phyloP scores from a whole-genome alignment of 2,797 vertebrate genomes.

The Botia almorhae region DNA sequence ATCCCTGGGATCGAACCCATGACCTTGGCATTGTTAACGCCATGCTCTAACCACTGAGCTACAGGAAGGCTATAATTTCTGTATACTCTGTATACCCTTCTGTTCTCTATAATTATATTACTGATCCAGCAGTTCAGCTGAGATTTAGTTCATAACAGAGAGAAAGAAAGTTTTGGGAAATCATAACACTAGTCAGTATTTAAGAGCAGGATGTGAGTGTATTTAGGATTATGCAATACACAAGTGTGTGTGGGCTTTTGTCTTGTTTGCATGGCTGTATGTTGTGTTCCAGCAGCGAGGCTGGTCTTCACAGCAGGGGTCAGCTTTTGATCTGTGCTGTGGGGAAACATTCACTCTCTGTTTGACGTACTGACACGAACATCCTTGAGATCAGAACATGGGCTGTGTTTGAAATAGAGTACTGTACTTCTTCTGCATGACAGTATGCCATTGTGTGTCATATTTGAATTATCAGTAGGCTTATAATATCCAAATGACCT shows the following conservation, averaged over 20 bases:
- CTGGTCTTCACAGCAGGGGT: conserved; percentile 35
- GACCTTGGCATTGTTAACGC: too few species aligned
- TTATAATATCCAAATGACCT: not conserved
- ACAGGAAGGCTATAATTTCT: too few species aligned
- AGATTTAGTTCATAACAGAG: conserved; percentile 31
- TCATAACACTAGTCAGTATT: conserved; percentile 3
- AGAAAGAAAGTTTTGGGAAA: not conserved
- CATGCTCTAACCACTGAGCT: too few species aligned
- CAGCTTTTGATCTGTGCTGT: conserved; percentile 48
- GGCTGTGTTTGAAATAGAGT: not conserved
- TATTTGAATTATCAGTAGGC: not conserved
- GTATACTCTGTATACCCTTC: too few species aligned
- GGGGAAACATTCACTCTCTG: conserved; percentile 24
- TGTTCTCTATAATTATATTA: too few species aligned
- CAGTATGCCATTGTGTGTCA: not conserved
- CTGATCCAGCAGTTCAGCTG: conserved; percentile 22
- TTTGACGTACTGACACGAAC: not conserved
- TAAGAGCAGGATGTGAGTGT: not conserved
- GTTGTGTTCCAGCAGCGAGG: conserved; percentile 34
- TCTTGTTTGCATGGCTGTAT: conserved; percentile 40
- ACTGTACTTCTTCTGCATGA: not conserved
- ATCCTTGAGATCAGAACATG: conserved; percentile 1
- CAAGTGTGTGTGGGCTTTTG: conserved; percentile 11
- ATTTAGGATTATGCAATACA: conserved; percentile 41
- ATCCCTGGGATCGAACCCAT: too few species aligned